Evolutionary conservation across 2,888 invertebrate species (phyloP).

Genomic region (Argyresthia goedartella): DNA sequence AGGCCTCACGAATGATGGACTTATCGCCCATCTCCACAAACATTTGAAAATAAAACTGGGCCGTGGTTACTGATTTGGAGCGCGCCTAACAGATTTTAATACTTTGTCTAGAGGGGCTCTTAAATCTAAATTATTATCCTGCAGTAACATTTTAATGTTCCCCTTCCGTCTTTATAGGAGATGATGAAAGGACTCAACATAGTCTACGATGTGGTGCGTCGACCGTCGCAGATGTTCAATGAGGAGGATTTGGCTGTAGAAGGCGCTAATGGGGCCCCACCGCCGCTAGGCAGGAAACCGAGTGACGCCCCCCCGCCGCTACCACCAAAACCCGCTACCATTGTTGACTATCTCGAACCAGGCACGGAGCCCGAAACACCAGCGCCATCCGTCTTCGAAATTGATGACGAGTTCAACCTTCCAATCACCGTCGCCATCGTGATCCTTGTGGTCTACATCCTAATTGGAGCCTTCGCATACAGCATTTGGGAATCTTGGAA

Average conservation of each 20-base stretch:
- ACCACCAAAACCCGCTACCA: constrained; percentile 48
- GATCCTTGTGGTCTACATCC: constrained; percentile 87
- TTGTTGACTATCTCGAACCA: constrained; percentile 32
- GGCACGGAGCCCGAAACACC: constrained; percentile 80
- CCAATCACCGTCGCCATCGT: constrained; percentile 91
- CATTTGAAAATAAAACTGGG: too few species aligned
- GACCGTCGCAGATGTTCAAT: constrained; percentile 76
- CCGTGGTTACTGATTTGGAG: too few species aligned
- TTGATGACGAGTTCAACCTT: constrained; percentile 95
- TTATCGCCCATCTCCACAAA: too few species aligned
- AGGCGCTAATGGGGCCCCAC: constrained; percentile 27
- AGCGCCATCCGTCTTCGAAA: constrained; percentile 81
- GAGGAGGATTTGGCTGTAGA: constrained; percentile 56
- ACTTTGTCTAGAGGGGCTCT: too few species aligned
- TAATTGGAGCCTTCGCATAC: constrained; percentile 87
- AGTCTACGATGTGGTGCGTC: constrained; percentile 83
- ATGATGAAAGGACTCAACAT: constrained; percentile 87
- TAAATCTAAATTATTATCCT: too few species aligned
- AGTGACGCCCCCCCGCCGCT: constrained; percentile 56
- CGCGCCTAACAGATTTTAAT: too few species aligned
- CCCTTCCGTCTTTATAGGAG: constrained; percentile 67
- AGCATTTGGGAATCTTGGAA: constrained; percentile 86
- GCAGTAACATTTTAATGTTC: neutral
- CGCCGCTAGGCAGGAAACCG: constrained; percentile 32
- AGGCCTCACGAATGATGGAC: too few species aligned